phyloP scores from a whole-genome alignment of 2,888 invertebrate species.

The Drosophila siamana region DNA sequence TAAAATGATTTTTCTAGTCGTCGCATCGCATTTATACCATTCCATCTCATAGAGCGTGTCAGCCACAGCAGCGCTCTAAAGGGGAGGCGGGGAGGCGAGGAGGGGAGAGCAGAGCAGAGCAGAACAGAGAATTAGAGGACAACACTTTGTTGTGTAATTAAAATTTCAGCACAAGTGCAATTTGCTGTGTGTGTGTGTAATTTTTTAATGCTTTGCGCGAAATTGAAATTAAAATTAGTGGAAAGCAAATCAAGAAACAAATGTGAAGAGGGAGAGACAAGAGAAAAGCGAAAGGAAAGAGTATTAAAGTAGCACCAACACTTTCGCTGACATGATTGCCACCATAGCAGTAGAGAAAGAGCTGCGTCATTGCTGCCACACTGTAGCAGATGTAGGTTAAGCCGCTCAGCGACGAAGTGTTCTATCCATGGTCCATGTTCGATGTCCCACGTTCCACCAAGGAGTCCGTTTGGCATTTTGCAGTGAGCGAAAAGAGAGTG shows the following conservation, averaged over 20 bases:
- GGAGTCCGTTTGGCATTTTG: constrained; percentile 6
- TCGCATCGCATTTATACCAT: constrained; percentile 84
- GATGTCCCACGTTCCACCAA: neutral
- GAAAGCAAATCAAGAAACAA: constrained; percentile 15
- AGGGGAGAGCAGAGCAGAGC: no score
- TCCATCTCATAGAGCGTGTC: constrained; percentile 80
- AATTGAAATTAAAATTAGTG: constrained; percentile 62
- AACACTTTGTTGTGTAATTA: constrained; percentile 70
- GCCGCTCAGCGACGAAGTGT: constrained; percentile 78
- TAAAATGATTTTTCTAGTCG: constrained; percentile 83
- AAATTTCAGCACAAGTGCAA: constrained; percentile 76
- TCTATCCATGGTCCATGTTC: constrained; percentile 57
- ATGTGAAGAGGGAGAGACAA: neutral
- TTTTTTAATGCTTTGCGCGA: constrained; percentile 57
- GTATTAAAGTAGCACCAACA: constrained; percentile 67
- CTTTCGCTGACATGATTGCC: constrained; percentile 83
- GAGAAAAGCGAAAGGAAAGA: constrained; percentile 3
- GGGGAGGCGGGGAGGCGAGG: constrained; percentile 6
- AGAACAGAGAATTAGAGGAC: neutral
- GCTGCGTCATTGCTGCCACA: constrained; percentile 81
- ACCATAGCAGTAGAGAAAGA: constrained; percentile 83
- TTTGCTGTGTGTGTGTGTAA: constrained; percentile 52
- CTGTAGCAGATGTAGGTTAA: constrained; percentile 81
- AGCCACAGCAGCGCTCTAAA: constrained; percentile 81
- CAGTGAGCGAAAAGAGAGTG: constrained; percentile 17